Evolutionary conservation across 2,888 invertebrate species (phyloP).

Genomic region (Spodoptera picta): DNA sequence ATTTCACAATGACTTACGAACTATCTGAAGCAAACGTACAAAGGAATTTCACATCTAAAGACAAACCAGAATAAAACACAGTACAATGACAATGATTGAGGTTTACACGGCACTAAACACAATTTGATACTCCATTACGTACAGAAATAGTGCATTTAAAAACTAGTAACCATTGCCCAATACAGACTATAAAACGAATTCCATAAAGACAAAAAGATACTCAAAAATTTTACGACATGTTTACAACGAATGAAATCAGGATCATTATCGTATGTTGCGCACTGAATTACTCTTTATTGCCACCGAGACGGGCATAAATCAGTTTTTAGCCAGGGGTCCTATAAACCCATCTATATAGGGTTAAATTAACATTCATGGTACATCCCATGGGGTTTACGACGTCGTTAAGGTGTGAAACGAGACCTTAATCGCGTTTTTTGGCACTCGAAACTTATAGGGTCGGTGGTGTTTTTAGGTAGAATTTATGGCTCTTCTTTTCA

Average conservation of each 20-base stretch:
- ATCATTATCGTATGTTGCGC: slow-evolving; percentile 66
- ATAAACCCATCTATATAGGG: slow-evolving; percentile 58
- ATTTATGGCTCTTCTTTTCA: slow-evolving; percentile 39
- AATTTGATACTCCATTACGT: slow-evolving; percentile 2
- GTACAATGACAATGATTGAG: too few species aligned
- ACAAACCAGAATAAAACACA: too few species aligned
- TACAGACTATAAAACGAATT: slow-evolving; percentile 27
- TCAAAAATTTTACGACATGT: slow-evolving; percentile 49
- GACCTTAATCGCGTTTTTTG: slow-evolving; percentile 58
- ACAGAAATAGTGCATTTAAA: slow-evolving; percentile 13
- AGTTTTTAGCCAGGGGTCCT: slow-evolving; percentile 56
- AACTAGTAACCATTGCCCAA: slow-evolving; percentile 19
- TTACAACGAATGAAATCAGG: slow-evolving; percentile 46
- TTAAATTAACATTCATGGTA: slow-evolving; percentile 69
- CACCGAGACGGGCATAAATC: slow-evolving; percentile 65
- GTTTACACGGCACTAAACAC: neutral
- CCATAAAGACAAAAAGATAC: slow-evolving; percentile 31
- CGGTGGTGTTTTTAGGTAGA: slow-evolving; percentile 21
- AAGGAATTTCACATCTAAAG: too few species aligned
- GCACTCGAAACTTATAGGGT: slow-evolving; percentile 47
- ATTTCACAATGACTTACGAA: too few species aligned
- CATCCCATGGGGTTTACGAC: slow-evolving; percentile 54
- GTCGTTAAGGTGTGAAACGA: slow-evolving; percentile 71
- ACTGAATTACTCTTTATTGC: slow-evolving; percentile 70
- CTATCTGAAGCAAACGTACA: too few species aligned